Percentiles rank a stretch among this genome's conserved stretches.
Conservation (phyloP, 2,888 invertebrate species). For the Halictus quadricinctus region DNA sequence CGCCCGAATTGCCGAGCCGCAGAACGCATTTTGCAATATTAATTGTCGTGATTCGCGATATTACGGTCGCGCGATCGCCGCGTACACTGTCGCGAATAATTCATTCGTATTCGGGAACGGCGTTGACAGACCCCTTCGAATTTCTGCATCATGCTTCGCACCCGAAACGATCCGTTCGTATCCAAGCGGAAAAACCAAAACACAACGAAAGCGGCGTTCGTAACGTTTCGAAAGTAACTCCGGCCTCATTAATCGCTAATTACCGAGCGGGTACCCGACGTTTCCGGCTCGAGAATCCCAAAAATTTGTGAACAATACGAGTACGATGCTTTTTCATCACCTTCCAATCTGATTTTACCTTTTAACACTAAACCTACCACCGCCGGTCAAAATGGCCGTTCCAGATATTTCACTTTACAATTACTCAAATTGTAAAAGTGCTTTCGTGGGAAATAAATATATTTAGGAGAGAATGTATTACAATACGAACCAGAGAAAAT, state of each 20-base stretch:
- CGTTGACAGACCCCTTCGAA: neutral
- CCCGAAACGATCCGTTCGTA: neutral
- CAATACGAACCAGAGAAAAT: no score
- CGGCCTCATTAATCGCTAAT: neutral
- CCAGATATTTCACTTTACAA: no score
- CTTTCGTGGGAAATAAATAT: no score
- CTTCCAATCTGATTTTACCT: neutral
- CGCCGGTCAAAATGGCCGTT: no score
- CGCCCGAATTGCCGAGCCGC: neutral
- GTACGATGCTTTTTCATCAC: neutral
- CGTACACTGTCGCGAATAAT: constrained; percentile 7
- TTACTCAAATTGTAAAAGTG: no score
- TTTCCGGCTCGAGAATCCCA: no score
- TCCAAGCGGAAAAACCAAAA: neutral
- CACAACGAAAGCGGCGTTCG: neutral
- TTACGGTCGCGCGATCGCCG: neutral
- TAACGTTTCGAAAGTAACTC: neutral
- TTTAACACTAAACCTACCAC: no score
- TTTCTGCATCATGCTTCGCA: neutral
- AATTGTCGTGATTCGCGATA: constrained; percentile 30
- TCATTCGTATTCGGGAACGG: neutral
- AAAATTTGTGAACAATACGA: no score
- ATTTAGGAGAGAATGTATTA: no score
- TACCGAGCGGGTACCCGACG: neutral
- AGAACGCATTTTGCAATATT: constrained; percentile 8